Base-by-base conservation (phyloP, 2,888 invertebrate species). In the Zygaena filipendulae region DNA sequence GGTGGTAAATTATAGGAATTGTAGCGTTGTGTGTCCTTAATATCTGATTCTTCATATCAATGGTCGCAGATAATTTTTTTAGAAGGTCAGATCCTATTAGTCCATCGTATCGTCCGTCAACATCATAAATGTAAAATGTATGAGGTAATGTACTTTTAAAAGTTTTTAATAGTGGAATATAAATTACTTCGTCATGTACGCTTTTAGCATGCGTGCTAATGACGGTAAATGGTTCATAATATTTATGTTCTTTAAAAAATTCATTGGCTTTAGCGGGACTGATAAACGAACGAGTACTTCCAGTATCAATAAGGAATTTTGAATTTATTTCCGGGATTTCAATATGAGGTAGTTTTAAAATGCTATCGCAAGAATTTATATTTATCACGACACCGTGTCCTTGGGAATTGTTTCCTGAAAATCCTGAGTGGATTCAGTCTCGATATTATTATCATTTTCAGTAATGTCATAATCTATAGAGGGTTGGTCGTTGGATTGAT, bases 131-230 rank as follows among this genome's bases (percentile, higher is more conserved):
- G n/a, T n/a, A n/a, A n/a, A n/a, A n/a, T n/a, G n/a, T n/a, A n/a
- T n/a, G n/a, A n/a, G n/a, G 35, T 6, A 40, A 21, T 1, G 19
- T 3, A 13, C 11, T 27, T 16, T 23, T 27, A 18, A 38, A 42
- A 7, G 23, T 35, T 11, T 12, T 14, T 4, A 25, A 21, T n/a
- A 42, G 13, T 1, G 38, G 34, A 4, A 42, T 37, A 6, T 16
- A 2, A 2, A 34, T 19, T 4, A 34, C 30, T 28, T 38, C 23
- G 6, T 33, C 27, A 23, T 40, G 39, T 19, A 5, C 14, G 21
- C 39, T 40, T 5, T 20, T n/a, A 2, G 33, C 38, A 28, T 40
- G 40, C 1, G 43, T 39, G 10, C 39, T 43, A 8, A 40, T 23
- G 7, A 39, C 38, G 8, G 29, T 13, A 22, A 43, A 39, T 13